Evolutionary conservation across 1,140 invertebrate species (phyloP).

Genomic region (Charaxes varanes): DNA sequence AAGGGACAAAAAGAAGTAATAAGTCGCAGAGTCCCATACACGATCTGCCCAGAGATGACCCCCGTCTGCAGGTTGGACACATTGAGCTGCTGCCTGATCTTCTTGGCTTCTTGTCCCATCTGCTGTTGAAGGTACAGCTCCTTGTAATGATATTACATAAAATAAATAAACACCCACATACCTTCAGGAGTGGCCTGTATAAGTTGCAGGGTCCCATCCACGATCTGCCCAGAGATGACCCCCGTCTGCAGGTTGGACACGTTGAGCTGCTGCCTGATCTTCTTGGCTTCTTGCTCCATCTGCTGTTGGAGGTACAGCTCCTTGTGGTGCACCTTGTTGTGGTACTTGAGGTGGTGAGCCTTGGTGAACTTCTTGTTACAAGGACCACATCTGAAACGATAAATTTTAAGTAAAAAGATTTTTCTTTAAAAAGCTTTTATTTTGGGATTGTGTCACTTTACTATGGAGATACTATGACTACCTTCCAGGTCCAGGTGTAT

Average conservation of each 20-base stretch:
- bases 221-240: conserved; percentile 48
- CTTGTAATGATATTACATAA: conserved; percentile 68
- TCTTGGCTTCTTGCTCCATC: conserved; percentile 61
- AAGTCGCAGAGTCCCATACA: conserved; percentile 44
- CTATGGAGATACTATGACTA: too few relatives aligned
- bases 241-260: conserved; percentile 42
- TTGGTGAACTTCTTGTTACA: conserved; percentile 73
- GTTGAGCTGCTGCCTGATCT: conserved; percentile 53
- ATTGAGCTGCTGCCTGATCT: conserved; percentile 53
- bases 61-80: conserved; percentile 42
- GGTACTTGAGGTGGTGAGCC: conserved; percentile 70
- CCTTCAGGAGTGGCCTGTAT: conserved; percentile 39
- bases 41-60: conserved; percentile 48
- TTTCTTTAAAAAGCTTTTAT: too few relatives aligned
- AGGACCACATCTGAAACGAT: conserved; percentile 52
- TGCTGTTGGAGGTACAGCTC: conserved; percentile 67
- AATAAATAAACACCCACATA: too few relatives aligned
- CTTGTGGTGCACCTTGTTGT: conserved; percentile 72
- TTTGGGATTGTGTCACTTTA: too few relatives aligned
- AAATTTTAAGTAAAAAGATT: too few relatives aligned
- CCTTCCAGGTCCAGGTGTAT: too few relatives aligned
- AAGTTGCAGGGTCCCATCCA: conserved; percentile 50
- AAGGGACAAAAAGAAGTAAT: neutral
- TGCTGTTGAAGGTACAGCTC: conserved; percentile 67
- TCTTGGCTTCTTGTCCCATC: conserved; percentile 61